These are phyloP conservation scores for Amphipyra tragopoginis DNA, from an alignment of 2,888 invertebrate genomes.

Conservation along the genomic window DNA sequence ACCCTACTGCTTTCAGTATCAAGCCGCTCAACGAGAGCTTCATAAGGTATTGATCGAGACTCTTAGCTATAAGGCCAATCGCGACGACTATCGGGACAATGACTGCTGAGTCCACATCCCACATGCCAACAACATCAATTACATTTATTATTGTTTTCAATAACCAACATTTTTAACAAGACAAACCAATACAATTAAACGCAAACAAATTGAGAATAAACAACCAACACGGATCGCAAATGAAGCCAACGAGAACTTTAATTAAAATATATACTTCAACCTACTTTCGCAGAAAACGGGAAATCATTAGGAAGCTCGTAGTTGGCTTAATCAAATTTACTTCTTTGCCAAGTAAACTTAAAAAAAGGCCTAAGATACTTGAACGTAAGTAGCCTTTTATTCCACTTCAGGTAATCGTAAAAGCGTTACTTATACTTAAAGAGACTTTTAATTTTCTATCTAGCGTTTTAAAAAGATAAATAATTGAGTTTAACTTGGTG, in stretches of 20 bases:
- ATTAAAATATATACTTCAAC: constrained; percentile 27
- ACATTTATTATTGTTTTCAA: background rate
- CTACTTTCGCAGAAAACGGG: constrained; percentile 12
- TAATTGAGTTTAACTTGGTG: too few species aligned
- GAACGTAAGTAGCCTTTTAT: constrained; percentile 5
- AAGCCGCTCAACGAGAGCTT: too few species aligned
- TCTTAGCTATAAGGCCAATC: too few species aligned
- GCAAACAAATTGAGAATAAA: constrained; percentile 17
- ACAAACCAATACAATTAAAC: constrained; percentile 11
- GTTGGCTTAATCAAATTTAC: constrained; percentile 24
- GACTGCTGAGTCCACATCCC: too few species aligned
- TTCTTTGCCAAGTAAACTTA: constrained; percentile 11
- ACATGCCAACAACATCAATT: too few species aligned
- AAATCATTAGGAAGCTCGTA: constrained; percentile 4
- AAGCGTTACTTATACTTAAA: constrained; percentile 1
- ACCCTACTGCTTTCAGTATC: too few species aligned
- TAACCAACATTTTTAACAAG: background rate
- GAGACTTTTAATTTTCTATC: too few species aligned
- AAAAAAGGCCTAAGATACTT: constrained; percentile 12
- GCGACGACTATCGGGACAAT: too few species aligned
- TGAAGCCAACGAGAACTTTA: constrained; percentile 20
- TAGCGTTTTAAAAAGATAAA: too few species aligned
- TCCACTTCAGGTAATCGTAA: constrained; percentile 15
- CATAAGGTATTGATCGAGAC: too few species aligned
- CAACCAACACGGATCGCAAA: constrained; percentile 19